phyloP scores from a whole-genome alignment of 2,113 vertebrate species.

The Piprites chloris region DNA sequence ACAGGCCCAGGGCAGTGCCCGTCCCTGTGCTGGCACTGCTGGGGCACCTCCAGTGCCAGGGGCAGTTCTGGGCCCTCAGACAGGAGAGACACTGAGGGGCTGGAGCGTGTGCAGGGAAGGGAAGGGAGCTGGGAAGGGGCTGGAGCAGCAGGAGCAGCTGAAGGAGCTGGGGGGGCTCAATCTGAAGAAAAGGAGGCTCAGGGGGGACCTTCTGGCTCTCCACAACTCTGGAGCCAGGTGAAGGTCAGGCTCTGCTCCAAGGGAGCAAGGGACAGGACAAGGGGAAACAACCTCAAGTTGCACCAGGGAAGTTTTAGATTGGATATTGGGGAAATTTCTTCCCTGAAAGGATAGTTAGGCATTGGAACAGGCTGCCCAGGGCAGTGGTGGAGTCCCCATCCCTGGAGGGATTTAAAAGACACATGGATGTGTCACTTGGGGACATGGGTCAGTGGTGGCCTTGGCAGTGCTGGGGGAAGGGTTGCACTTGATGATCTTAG shows the following conservation, averaged over 20 bases:
- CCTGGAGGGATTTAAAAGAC: background rate
- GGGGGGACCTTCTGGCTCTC: background rate
- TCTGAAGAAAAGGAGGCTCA: background rate
- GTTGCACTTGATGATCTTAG: background rate
- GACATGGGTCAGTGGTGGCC: background rate
- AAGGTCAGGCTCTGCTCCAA: background rate
- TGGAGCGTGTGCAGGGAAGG: background rate
- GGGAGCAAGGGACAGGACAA: background rate
- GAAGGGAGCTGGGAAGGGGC: background rate
- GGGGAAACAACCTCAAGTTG: background rate
- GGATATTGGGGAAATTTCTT: background rate
- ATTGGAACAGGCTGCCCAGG: background rate
- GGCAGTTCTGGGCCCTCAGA: background rate
- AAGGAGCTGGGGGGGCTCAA: background rate
- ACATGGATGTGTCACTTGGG: background rate
- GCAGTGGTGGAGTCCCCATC: background rate
- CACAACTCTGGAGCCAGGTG: background rate
- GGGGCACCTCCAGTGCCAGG: background rate
- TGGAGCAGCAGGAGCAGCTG: background rate
- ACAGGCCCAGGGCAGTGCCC: background rate
- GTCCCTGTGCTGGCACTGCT: background rate
- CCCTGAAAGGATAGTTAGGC: background rate
- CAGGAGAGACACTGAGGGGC: background rate
- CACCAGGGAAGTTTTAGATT: background rate
- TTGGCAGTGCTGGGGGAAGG: background rate